These are phyloP conservation scores for Ormia ochracea DNA, from an alignment of 2,888 invertebrate species.

Conservation along the genomic window DNA sequence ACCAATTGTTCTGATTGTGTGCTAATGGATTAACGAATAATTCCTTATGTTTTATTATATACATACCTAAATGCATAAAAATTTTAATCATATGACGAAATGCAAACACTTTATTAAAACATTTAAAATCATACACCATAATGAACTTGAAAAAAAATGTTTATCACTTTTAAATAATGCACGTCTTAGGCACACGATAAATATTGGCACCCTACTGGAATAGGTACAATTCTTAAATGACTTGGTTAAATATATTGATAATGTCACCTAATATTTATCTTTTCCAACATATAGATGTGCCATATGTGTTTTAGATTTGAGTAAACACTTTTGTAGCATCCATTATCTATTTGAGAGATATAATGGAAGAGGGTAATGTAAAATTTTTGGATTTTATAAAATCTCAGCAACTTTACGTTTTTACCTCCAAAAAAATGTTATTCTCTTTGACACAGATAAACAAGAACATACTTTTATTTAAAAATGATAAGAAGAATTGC, in stretches of 20 bases:
- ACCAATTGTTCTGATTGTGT: neutral
- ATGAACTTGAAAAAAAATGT: no score
- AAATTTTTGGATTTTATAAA: neutral
- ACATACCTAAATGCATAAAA: no score
- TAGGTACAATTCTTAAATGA: no score
- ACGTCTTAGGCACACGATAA: no score
- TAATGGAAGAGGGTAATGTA: no score
- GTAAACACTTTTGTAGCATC: no score
- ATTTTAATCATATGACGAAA: neutral
- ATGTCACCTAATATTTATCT: no score
- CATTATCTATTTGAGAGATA: no score
- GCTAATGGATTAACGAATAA: neutral
- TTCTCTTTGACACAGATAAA: neutral
- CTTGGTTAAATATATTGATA: no score
- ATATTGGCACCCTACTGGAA: no score
- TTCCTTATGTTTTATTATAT: neutral
- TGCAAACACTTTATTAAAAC: neutral
- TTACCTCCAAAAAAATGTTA: neutral
- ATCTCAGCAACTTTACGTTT: neutral
- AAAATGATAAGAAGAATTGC: slow-evolving; percentile 1
- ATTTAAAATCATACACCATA: neutral
- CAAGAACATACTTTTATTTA: neutral
- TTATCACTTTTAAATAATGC: neutral
- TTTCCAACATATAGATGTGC: no score
- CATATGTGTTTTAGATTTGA: no score